Evolutionary conservation across 35 echinoderm and acorn worm genomes (phyloP).

Genomic region (Heliocidaris erythrogramma): DNA sequence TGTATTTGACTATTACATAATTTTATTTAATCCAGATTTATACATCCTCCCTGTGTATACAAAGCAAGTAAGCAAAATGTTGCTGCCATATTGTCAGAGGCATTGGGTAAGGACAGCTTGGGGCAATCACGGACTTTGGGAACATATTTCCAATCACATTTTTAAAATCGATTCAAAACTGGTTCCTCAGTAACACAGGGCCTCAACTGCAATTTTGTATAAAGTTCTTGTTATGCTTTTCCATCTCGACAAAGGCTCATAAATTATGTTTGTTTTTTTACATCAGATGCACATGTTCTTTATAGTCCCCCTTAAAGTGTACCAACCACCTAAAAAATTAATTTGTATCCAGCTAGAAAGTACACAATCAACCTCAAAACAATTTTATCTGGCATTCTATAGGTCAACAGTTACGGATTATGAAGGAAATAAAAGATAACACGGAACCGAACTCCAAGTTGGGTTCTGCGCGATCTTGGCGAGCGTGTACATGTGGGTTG

Average conservation of each 20-base stretch:
- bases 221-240: background rate
- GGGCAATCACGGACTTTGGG: background rate
- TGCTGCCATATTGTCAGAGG: background rate
- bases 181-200: background rate
- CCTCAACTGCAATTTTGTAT: background rate
- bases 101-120: constrained; percentile 6
- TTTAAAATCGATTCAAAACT: background rate
- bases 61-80: constrained; percentile 27
- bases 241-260: background rate
- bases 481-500: no score
- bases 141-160: background rate
- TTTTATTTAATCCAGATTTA: constrained; percentile 56
- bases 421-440: no score
- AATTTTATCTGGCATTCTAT: no score
- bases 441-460: no score
- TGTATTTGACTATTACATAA: constrained; percentile 33
- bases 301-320: background rate
- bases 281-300: background rate
- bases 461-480: no score
- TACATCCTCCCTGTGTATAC: constrained; percentile 52
- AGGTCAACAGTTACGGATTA: no score
- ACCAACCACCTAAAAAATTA: no score
- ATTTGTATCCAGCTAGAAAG: no score
- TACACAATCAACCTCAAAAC: no score
- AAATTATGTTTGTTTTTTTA: background rate